phyloP scores from a whole-genome alignment of 1,140 invertebrate genomes.

The Drosophila nasuta region DNA sequence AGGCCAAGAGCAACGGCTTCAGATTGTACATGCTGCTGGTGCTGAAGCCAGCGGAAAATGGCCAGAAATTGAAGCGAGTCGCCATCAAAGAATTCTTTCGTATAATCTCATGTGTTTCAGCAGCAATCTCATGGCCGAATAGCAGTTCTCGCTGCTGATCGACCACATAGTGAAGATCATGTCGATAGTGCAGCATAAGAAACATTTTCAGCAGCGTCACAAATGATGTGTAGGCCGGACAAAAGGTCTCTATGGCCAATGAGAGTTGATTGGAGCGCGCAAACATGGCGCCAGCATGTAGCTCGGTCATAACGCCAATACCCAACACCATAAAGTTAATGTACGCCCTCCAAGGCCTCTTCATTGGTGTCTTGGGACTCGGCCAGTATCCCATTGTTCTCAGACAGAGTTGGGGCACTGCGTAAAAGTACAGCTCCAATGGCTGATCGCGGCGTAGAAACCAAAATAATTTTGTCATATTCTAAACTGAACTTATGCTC shows the following conservation, averaged over 20 bases:
- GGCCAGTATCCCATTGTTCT: constrained; percentile 73
- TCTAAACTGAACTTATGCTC: not conserved
- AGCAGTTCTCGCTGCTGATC: constrained; percentile 26
- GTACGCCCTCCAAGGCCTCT: constrained; percentile 12
- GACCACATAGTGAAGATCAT: constrained; percentile 53
- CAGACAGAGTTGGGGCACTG: constrained; percentile 58
- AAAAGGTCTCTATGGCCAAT: constrained; percentile 71
- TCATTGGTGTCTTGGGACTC: not conserved
- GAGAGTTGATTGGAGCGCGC: constrained; percentile 30
- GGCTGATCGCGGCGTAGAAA: constrained; percentile 47
- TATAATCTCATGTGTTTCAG: constrained; percentile 40
- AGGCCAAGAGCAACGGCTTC: constrained; percentile 62
- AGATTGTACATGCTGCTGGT: constrained; percentile 64
- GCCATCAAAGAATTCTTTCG: constrained; percentile 40
- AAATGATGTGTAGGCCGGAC: constrained; percentile 71
- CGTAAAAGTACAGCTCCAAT: constrained; percentile 60
- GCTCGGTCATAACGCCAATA: constrained; percentile 70
- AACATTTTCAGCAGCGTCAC: constrained; percentile 76
- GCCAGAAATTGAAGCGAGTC: constrained; percentile 67
- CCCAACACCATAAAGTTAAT: constrained; percentile 57
- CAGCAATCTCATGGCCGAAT: not conserved
- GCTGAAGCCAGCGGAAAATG: constrained; percentile 65
- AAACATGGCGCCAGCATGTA: constrained; percentile 55
- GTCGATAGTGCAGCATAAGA: constrained; percentile 54
- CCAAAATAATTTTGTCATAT: constrained; percentile 2